These are phyloP conservation scores for Acrossocheilus wenchowensis DNA, from an alignment of 2,797 vertebrate species.

Conservation along the genomic window DNA sequence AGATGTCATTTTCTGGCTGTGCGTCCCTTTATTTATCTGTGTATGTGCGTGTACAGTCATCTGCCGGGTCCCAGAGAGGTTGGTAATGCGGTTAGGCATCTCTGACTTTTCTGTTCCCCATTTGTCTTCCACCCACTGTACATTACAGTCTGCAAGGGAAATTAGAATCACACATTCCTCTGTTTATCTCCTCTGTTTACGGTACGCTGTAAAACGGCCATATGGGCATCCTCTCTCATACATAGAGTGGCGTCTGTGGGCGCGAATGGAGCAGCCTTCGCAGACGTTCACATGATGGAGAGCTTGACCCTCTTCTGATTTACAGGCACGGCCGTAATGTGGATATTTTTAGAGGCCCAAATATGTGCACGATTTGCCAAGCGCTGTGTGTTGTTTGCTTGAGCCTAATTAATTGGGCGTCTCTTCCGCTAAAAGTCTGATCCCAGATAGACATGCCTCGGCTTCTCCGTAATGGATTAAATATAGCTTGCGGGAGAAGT, in stretches of 20 bases:
- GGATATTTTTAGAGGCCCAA: constrained; percentile 7
- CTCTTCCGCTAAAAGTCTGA: constrained; percentile 46
- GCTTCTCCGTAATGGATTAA: constrained; percentile 55
- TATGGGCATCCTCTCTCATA: constrained; percentile 45
- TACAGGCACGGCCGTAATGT: constrained; percentile 38
- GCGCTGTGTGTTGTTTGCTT: constrained; percentile 19
- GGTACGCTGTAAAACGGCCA: constrained; percentile 42
- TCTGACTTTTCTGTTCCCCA: constrained; percentile 28
- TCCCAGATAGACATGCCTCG: constrained; percentile 51
- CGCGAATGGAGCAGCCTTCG: background rate
- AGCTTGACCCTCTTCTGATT: constrained; percentile 35
- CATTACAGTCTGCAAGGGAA: constrained; percentile 28
- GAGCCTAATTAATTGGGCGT: constrained; percentile 39
- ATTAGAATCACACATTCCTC: constrained; percentile 52
- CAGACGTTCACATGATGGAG: constrained; percentile 36
- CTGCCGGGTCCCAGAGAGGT: background rate
- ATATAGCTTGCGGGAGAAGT: constrained; percentile 43
- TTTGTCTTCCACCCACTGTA: constrained; percentile 43
- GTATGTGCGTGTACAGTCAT: constrained; percentile 32
- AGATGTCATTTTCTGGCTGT: constrained; percentile 53
- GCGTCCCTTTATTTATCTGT: constrained; percentile 25
- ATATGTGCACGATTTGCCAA: background rate
- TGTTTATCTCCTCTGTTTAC: constrained; percentile 49
- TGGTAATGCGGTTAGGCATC: constrained; percentile 21
- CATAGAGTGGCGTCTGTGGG: constrained; percentile 3